phyloP scores from a whole-genome alignment of 2,797 vertebrate species.

The Coranthus polyacanthus region DNA sequence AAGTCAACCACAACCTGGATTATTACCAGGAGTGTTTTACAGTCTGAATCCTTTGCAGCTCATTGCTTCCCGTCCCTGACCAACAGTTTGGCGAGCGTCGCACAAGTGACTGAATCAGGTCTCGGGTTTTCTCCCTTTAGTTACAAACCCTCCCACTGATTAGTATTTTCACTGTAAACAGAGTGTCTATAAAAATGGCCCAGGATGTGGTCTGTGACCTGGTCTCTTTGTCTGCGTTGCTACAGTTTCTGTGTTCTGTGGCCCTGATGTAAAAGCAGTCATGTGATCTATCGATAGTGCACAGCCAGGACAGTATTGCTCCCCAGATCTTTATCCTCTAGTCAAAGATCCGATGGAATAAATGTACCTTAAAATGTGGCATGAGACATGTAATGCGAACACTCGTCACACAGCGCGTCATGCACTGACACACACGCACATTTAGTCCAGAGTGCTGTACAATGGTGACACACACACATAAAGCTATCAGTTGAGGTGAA shows the following conservation, averaged over 20 bases:
- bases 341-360: conserved; percentile 46
- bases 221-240: conserved; percentile 54
- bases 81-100: conserved; percentile 40
- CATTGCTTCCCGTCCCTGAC: conserved; percentile 27
- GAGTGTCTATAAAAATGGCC: conserved; percentile 62
- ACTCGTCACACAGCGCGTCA: conserved; percentile 62
- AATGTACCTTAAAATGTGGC: conserved; percentile 56
- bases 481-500: conserved; percentile 73
- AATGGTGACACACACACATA: conserved; percentile 67
- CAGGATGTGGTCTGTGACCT: conserved; percentile 65
- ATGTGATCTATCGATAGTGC: conserved; percentile 52
- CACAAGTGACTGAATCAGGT: conserved; percentile 30
- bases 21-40: too few species aligned
- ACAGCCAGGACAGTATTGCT: conserved; percentile 76
- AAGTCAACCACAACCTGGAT: too few species aligned
- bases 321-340: conserved; percentile 43
- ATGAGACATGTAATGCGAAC: conserved; percentile 51
- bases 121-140: conserved; percentile 7
- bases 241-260: conserved; percentile 62
- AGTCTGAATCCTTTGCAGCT: conserved; percentile 13
- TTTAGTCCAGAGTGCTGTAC: conserved; percentile 70
- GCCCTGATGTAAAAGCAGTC: conserved; percentile 47
- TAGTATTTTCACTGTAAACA: conserved; percentile 68
- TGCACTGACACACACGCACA: conserved; percentile 64
- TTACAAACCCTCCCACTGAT: conserved; percentile 45